Evolutionary conservation across 2,113 vertebrate species (phyloP).

Genomic region (Heterotis niloticus): DNA sequence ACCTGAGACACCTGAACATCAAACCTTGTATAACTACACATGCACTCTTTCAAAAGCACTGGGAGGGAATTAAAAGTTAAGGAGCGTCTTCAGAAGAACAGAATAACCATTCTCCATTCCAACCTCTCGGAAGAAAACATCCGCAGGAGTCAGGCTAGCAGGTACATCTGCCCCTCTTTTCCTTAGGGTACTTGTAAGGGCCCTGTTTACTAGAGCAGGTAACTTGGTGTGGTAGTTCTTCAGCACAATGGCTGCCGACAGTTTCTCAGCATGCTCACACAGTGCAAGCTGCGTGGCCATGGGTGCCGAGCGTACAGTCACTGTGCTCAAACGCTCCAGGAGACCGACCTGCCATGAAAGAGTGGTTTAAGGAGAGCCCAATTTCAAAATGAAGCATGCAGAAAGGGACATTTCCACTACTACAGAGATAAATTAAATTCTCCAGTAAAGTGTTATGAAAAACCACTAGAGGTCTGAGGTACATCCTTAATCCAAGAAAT

Average conservation of each 20-base stretch:
- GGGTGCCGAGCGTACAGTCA: slow-evolving; percentile 57
- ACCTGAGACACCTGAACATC: slow-evolving; percentile 83
- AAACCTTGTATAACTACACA: neutral
- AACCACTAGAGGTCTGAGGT: neutral
- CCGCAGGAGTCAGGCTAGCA: slow-evolving; percentile 78
- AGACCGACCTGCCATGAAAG: slow-evolving; percentile 70
- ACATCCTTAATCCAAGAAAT: neutral
- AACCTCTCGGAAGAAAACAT: slow-evolving; percentile 95
- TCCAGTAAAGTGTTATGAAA: neutral
- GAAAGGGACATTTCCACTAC: neutral
- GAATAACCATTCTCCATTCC: slow-evolving; percentile 7
- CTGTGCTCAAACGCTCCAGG: slow-evolving; percentile 72
- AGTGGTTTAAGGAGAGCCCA: neutral
- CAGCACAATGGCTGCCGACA: slow-evolving; percentile 80
- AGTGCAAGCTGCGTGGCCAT: slow-evolving; percentile 84
- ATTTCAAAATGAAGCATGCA: neutral
- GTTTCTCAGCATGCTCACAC: slow-evolving; percentile 89
- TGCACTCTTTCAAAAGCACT: neutral
- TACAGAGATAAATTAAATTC: neutral
- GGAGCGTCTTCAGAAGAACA: neutral
- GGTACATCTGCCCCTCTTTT: slow-evolving; percentile 66
- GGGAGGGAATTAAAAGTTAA: neutral
- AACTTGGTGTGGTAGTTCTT: slow-evolving; percentile 86
- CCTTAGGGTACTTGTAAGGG: slow-evolving; percentile 69
- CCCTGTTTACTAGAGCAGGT: slow-evolving; percentile 76